Base-by-base conservation (phyloP, 2,797 vertebrate species). In the Oreonectes daqikongensis region DNA sequence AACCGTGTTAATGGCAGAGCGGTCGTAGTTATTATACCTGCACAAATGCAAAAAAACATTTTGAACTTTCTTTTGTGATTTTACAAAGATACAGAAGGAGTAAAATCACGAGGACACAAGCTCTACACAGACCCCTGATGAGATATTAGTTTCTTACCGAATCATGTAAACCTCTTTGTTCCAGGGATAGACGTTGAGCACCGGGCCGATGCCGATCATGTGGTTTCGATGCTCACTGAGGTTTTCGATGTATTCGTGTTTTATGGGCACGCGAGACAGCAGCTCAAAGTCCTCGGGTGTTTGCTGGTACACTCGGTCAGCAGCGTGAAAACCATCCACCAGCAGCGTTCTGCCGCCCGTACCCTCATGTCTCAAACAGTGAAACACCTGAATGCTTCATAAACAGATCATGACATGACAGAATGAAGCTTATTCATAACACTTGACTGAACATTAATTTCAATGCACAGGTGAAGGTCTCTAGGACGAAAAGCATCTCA, bases 21-120 rank as follows among this genome's bases (percentile, higher is more conserved):
- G 93, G 83, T 98, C 96, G 0, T 96, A 98, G 92, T 98, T 98
- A 84, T 98, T 99, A 90, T 98, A 99, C 65, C 97, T 98, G 81
- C 38, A 52, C 28, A 55, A 12, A 70, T 55, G 10, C 40, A 26
- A 40, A 40, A 14, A 38, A 11, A 69, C 35, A 57, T 9, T 20
- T 11, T n/a, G 22, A 2, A 52, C 4, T n/a, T 18, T 18, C 4
- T n/a, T n/a, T n/a, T n/a, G n/a, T n/a, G n/a, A n/a, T n/a, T n/a
- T n/a, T n/a, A n/a, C n/a, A n/a, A n/a, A n/a, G n/a, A n/a, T n/a
- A 35, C 35, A 35, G 42, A 44, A 44, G 3, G 4, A 14, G 12
- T 17, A 4, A 4, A 4, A 17, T 15, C 42, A 14, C 4, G 4
- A 44, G 15, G 12, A 44, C 12, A 4, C 40, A 2, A 15, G 14